Percentiles rank a stretch among this genome's conserved stretches.
Evolutionary conservation across 2,888 invertebrate species (phyloP).

Genomic region (Drosophila merina): DNA sequence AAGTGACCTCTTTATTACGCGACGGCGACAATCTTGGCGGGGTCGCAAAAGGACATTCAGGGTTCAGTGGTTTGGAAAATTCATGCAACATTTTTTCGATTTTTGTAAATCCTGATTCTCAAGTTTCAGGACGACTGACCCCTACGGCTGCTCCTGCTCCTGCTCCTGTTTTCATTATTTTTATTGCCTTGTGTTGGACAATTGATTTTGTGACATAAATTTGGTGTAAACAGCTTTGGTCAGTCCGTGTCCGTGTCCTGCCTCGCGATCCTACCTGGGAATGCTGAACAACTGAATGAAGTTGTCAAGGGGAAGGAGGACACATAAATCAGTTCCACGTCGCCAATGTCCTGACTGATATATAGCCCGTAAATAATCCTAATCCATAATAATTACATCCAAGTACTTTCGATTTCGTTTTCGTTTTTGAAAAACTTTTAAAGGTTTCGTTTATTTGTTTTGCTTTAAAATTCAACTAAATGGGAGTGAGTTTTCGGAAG

Average conservation of each 20-base stretch:
- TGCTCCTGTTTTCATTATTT: conserved; percentile 45
- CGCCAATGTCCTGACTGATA: conserved; percentile 13
- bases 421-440: not conserved
- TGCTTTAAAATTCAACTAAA: not conserved
- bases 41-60: conserved; percentile 36
- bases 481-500: not conserved
- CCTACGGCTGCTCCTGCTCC: conserved; percentile 20
- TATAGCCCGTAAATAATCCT: conserved; percentile 31
- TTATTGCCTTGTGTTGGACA: conserved; percentile 72
- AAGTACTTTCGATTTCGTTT: not conserved
- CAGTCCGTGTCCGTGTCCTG: conserved; percentile 34
- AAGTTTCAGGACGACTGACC: conserved; percentile 37
- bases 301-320: conserved; percentile 26
- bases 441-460: not conserved
- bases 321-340: conserved; percentile 27
- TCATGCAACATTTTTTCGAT: conserved; percentile 52
- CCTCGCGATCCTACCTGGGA: not conserved
- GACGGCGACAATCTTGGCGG: conserved; percentile 49
- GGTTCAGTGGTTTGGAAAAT: conserved; percentile 68
- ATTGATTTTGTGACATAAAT: conserved; percentile 75
- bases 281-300: conserved; percentile 10
- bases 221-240: conserved; percentile 71
- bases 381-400: conserved; percentile 26
- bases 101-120: not conserved
- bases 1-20: conserved; percentile 72